Evolutionary conservation across 2,888 invertebrate genomes (phyloP).

Genomic region (Drosophila kanekoi): DNA sequence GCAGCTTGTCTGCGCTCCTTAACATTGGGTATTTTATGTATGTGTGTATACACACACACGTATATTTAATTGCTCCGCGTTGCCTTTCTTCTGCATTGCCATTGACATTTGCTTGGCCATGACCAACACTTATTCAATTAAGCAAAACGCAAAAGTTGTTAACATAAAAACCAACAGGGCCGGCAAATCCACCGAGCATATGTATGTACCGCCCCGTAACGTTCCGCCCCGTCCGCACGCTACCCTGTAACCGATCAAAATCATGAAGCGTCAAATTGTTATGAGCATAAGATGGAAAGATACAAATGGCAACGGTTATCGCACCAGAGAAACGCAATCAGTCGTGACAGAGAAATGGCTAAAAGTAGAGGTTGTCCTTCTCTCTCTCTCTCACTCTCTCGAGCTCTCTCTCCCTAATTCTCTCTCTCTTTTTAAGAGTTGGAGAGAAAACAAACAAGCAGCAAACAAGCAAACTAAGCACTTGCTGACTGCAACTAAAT

Average conservation of each 20-base stretch:
- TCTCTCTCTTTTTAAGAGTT: not conserved
- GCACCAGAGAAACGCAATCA: constrained; percentile 72
- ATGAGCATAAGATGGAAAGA: constrained; percentile 70
- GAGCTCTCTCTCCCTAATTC: not conserved
- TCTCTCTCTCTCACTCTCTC: not conserved
- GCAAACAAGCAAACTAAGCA: constrained; percentile 59
- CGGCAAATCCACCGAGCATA: constrained; percentile 19
- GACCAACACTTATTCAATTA: constrained; percentile 71
- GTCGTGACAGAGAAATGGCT: constrained; percentile 57
- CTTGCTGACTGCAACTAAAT: constrained; percentile 75
- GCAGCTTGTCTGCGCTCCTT: constrained; percentile 23
- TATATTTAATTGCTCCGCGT: constrained; percentile 13
- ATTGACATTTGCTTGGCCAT: constrained; percentile 55
- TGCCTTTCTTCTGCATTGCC: constrained; percentile 31
- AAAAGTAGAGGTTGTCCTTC: not conserved
- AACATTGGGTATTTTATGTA: not conserved
- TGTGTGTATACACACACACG: not conserved
- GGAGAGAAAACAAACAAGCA: constrained; percentile 54
- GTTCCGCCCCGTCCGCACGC: not conserved
- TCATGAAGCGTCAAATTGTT: constrained; percentile 81
- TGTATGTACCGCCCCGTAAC: not conserved
- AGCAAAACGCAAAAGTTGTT: constrained; percentile 57
- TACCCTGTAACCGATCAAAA: constrained; percentile 53
- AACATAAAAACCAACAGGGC: constrained; percentile 18
- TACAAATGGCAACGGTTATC: constrained; percentile 72